Conservation (phyloP, 2,797 vertebrate genomes). For the Uromys caudimaculatus region DNA sequence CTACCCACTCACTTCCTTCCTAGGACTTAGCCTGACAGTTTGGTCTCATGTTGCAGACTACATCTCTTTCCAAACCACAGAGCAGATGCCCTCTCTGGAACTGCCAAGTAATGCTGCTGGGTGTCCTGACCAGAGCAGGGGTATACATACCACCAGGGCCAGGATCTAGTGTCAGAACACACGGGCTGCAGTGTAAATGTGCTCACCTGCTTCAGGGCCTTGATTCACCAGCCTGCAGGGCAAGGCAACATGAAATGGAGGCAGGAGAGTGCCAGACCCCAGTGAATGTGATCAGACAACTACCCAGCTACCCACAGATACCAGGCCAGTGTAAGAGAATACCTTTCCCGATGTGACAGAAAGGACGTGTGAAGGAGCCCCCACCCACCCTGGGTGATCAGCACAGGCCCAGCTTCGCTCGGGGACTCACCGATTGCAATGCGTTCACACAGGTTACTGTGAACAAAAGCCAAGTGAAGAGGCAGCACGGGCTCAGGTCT, state of each 20-base stretch:
- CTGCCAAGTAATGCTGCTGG: too few relatives aligned
- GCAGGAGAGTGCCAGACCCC: background rate
- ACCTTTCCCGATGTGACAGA: background rate
- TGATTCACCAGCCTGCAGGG: background rate
- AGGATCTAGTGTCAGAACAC: background rate
- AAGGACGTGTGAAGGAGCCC: background rate
- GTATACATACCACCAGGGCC: background rate
- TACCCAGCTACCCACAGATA: background rate
- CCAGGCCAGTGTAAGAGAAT: too few relatives aligned
- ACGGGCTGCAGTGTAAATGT: fast-evolving
- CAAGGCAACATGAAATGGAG: fast-evolving
- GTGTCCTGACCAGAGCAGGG: background rate
- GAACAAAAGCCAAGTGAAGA: background rate
- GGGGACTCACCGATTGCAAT: background rate
- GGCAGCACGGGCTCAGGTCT: background rate
- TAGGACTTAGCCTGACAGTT: background rate
- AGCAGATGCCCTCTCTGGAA: background rate
- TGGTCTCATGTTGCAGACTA: background rate
- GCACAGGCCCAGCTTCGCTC: background rate
- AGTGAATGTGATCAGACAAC: background rate
- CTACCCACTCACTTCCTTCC: background rate
- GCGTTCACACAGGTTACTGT: background rate
- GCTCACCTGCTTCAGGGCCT: conserved; percentile 55
- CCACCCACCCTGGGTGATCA: background rate
- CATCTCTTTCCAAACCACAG: background rate